phyloP scores from a whole-genome alignment of 2,888 invertebrate genomes.

The Sesia apiformis region DNA sequence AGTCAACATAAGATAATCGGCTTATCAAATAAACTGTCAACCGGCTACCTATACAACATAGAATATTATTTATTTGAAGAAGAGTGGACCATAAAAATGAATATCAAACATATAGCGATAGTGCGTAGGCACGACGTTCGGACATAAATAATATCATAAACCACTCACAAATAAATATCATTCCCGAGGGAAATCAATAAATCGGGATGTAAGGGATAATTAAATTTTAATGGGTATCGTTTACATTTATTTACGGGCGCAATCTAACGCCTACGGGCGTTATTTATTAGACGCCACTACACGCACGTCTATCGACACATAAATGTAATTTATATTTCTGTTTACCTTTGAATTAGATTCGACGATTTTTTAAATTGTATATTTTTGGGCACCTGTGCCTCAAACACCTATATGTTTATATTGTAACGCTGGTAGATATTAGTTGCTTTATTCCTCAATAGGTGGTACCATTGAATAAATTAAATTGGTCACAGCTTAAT shows the following conservation, averaged over 20 bases:
- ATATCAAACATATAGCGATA: neutral
- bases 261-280: conserved; percentile 37
- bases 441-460: too few relatives aligned
- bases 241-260: conserved; percentile 44
- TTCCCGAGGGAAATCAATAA: conserved; percentile 49
- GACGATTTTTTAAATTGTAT: neutral
- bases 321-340: neutral
- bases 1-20: too few relatives aligned
- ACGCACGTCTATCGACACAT: neutral
- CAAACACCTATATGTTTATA: too few relatives aligned
- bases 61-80: neutral
- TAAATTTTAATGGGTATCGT: conserved; percentile 49
- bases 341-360: neutral
- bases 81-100: neutral
- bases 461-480: too few relatives aligned
- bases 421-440: too few relatives aligned
- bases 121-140: neutral
- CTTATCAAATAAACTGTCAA: neutral
- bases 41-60: neutral
- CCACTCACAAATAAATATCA: conserved; percentile 16
- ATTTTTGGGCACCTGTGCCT: too few relatives aligned
- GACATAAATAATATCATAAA: conserved; percentile 19
- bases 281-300: conserved; percentile 32
- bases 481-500: too few relatives aligned
- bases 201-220: conserved; percentile 45